A percentile compares a stretch with the other conserved stretches of the same genome.
Conservation (phyloP, 2,888 invertebrate species). For the Campoplex nolae region DNA sequence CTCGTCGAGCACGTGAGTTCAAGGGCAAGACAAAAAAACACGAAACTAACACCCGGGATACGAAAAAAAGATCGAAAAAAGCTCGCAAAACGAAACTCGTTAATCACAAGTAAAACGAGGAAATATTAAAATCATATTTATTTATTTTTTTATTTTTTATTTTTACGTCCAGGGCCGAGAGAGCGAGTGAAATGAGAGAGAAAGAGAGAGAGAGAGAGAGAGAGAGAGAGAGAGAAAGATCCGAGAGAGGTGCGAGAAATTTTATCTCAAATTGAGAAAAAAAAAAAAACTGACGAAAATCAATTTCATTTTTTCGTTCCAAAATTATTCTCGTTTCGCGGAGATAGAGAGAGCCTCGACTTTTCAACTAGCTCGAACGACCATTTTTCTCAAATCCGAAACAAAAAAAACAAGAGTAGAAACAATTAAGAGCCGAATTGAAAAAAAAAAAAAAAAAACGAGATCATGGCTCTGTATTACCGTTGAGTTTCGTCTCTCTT, state of each 20-base stretch:
- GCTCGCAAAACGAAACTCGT: conserved; percentile 75
- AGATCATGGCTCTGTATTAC: conserved; percentile 12
- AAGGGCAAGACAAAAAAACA: conserved; percentile 87
- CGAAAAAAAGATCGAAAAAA: conserved; percentile 76
- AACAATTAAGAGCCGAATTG: conserved; percentile 1
- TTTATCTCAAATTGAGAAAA: conserved; percentile 9
- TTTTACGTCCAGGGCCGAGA: conserved; percentile 26
- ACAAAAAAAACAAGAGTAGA: neutral
- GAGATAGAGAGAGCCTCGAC: conserved; percentile 8
- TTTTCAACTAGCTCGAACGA: neutral
- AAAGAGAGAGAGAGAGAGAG: conserved; percentile 22
- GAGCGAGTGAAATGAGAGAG: conserved; percentile 27
- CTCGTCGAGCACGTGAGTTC: conserved; percentile 94
- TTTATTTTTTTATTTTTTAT: conserved; percentile 12
- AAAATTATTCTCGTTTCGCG: conserved; percentile 12
- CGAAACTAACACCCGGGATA: conserved; percentile 73
- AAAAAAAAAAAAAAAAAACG: conserved; percentile 10
- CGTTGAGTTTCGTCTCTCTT: conserved; percentile 43
- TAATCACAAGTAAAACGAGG: conserved; percentile 50
- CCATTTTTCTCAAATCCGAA: neutral
- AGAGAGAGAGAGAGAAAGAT: neutral
- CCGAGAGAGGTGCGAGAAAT: conserved; percentile 5
- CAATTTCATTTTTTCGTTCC: neutral
- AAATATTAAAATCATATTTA: conserved; percentile 47
- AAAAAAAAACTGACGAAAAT: neutral